Conservation (phyloP, 37 sponge, comb jelly and placozoan genomes). For the Bolinopsis microptera region DNA sequence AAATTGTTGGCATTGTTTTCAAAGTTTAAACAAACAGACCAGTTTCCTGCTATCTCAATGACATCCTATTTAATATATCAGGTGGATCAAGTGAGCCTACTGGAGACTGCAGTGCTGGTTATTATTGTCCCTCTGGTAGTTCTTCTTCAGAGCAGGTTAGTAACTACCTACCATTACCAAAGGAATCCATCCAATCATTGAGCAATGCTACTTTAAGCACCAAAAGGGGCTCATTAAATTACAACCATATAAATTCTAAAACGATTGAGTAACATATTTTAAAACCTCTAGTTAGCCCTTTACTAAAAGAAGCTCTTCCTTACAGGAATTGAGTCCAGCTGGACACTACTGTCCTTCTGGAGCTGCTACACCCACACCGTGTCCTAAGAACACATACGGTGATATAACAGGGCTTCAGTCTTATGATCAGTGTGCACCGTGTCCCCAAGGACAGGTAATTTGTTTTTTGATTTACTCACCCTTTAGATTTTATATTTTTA, state of each 20-base stretch:
- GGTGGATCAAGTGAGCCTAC: not conserved
- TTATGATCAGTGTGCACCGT: not conserved
- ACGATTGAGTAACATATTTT: too few species aligned
- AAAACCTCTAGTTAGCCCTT: too few species aligned
- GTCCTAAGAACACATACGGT: not conserved
- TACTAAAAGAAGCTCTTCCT: not conserved
- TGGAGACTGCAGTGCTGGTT: not conserved
- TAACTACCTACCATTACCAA: too few species aligned
- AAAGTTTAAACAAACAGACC: too few species aligned
- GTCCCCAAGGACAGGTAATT: not conserved
- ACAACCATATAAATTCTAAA: too few species aligned
- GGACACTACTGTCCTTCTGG: slow-evolving; percentile 3
- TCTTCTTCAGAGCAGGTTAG: not conserved
- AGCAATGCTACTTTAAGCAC: too few species aligned
- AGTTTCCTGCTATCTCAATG: too few species aligned
- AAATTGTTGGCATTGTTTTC: too few species aligned
- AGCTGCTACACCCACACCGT: not conserved
- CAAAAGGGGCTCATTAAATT: too few species aligned
- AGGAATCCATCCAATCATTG: too few species aligned
- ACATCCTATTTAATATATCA: not conserved
- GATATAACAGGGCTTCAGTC: not conserved
- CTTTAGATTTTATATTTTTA: too few species aligned
- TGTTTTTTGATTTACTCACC: too few species aligned
- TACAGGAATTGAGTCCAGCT: not conserved
- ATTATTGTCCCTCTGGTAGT: slow-evolving; percentile 46